Base-by-base conservation (phyloP, 1,140 invertebrate species). In the Meloidogyne floridensis region DNA sequence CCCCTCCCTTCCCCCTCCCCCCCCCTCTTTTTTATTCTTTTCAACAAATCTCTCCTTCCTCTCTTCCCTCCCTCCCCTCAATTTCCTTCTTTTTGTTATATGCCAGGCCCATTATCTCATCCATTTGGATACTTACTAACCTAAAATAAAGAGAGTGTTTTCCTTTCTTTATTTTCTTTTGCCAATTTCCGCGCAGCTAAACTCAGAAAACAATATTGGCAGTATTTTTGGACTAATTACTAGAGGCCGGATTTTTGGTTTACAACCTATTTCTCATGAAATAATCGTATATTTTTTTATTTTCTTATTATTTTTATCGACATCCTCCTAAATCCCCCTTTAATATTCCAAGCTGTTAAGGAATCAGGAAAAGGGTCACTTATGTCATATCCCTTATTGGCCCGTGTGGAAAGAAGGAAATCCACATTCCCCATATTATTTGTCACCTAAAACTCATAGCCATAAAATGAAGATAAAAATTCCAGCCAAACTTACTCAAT, bases 401-500 rank as follows among this genome's bases (percentile, higher is more conserved):
- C 32, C 1, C 32, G 1, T 32, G 32, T 32, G 32, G 32, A 32
- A 32, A 32, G 32, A 32, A 32, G 32, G 32, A 32, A 32, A 32
- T 1, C 32, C 32, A 32, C 32, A 32, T 32, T 32, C 32, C 32
- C 32, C 32, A 32, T 32, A 32, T 32, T 32, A 32, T 32, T 32
- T 32, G 2, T 32, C 32, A 2, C 32, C 32, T 32, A 32, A 32
- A 32, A 32, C 32, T 32, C 32, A 32, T 32, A 32, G 32, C 47
- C 47, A 47, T 47, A 47, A 8, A 47, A 8, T 47, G 47, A 8
- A 47, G 47, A 47, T 8, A 47, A 8, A 47, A 8, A 1, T 47
- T 47, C 47, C 7, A 73, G 1, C 2, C 4, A 69, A 8, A 87
- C 85, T 85, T 54, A 87, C 86, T 81, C 81, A 42, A 69, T 8